Conservation (phyloP, 2,113 vertebrate genomes). For the Strix uralensis region DNA sequence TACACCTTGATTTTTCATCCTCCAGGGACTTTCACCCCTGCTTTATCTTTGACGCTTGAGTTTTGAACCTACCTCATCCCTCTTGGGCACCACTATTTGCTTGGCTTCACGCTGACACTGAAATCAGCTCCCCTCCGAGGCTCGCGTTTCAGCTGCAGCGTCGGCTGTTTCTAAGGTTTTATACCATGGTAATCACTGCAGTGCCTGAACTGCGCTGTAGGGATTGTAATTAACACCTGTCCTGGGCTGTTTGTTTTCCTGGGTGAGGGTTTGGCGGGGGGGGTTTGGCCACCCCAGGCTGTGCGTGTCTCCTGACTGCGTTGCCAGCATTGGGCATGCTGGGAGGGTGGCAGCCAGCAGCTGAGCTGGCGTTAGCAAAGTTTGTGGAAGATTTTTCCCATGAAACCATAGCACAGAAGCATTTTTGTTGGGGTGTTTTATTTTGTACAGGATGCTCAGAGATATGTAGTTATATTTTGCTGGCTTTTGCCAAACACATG, state of each 20-base stretch:
- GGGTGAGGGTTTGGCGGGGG: neutral
- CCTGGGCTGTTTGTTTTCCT: neutral
- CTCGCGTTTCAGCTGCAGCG: rapidly evolving
- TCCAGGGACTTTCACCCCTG: neutral
- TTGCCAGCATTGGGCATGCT: rapidly evolving
- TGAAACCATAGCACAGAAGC: neutral
- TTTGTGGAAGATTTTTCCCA: neutral
- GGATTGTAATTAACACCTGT: neutral
- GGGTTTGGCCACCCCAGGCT: rapidly evolving
- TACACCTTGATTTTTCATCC: neutral
- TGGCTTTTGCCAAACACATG: neutral
- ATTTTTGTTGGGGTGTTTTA: neutral
- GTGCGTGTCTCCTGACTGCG: neutral
- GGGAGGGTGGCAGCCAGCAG: neutral
- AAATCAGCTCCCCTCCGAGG: neutral
- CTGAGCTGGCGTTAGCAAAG: neutral
- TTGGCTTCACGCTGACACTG: neutral
- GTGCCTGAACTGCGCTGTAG: neutral
- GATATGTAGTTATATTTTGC: neutral
- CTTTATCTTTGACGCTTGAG: neutral
- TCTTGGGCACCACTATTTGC: neutral
- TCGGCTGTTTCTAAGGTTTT: neutral
- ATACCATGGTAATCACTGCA: rapidly evolving
- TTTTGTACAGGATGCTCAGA: neutral
- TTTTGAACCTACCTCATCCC: neutral